phyloP scores from a whole-genome alignment of 2,113 vertebrate species.

The Cnemophilus loriae region DNA sequence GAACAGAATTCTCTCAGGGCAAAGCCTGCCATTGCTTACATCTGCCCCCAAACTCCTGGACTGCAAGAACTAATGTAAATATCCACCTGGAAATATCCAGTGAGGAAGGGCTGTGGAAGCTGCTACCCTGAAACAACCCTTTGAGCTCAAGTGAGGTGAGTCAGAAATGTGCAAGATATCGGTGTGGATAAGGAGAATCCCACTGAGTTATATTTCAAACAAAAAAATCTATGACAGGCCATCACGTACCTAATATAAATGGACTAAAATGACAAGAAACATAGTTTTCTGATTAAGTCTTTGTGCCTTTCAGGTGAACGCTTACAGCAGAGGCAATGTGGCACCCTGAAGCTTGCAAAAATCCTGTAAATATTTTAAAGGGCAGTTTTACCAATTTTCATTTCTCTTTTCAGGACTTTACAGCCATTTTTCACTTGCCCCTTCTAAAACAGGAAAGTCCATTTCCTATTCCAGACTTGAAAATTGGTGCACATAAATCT shows the following conservation, averaged over 20 bases:
- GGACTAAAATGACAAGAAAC: not conserved
- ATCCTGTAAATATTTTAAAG: not conserved
- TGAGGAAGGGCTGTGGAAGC: not conserved
- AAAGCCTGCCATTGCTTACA: not conserved
- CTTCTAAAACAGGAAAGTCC: not conserved
- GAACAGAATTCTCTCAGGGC: constrained; percentile 48
- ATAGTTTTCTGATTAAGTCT: not conserved
- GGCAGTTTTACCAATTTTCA: not conserved
- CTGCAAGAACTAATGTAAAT: not conserved
- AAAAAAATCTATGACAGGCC: not conserved
- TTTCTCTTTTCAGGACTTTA: not conserved
- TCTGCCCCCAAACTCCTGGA: not conserved
- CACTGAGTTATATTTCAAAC: not conserved
- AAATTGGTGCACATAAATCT: not conserved
- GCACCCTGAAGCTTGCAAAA: not conserved
- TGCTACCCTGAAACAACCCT: not conserved
- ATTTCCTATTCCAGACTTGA: not conserved
- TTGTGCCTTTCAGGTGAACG: not conserved
- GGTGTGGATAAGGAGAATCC: not conserved
- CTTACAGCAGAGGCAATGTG: not conserved
- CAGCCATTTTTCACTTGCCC: not conserved
- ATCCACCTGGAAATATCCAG: not conserved
- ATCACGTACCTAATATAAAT: not conserved
- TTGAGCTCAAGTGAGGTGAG: not conserved
- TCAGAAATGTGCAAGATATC: not conserved